phyloP scores from a whole-genome alignment of 2,888 invertebrate genomes.

The Phasia obesa region DNA sequence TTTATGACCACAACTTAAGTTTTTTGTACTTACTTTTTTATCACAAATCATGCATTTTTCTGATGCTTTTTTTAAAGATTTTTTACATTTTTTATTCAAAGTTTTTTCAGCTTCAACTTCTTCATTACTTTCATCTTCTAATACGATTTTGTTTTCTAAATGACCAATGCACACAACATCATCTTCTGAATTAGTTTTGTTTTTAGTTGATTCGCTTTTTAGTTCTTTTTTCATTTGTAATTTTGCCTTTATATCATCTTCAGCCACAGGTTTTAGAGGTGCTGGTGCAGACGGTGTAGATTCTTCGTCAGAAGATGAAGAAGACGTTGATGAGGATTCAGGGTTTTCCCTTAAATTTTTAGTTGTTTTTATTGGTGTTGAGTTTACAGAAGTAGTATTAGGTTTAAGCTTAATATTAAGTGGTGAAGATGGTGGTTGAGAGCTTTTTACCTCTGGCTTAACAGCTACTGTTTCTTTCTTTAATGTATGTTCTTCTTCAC shows the following conservation, averaged over 20 bases:
- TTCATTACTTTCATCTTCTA: slow-evolving; percentile 76
- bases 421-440: slow-evolving; percentile 33
- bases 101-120: neutral
- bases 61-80: slow-evolving; percentile 13
- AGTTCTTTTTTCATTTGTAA: slow-evolving; percentile 4
- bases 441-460: slow-evolving; percentile 12
- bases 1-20: too few species aligned
- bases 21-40: slow-evolving; percentile 76
- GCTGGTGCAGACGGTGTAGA: neutral
- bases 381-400: neutral
- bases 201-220: slow-evolving; percentile 5
- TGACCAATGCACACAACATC: slow-evolving; percentile 80
- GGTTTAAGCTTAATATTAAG: slow-evolving; percentile 51
- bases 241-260: neutral
- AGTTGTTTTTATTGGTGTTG: slow-evolving; percentile 4
- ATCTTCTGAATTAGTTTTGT: slow-evolving; percentile 73
- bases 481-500: slow-evolving; percentile 58
- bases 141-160: slow-evolving; percentile 72
- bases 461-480: slow-evolving; percentile 7
- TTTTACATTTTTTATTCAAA: slow-evolving; percentile 46
- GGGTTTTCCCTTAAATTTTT: neutral
- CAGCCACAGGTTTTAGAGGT: neutral
- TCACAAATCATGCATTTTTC: slow-evolving; percentile 78
- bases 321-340: slow-evolving; percentile 41
- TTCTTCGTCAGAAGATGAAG: slow-evolving; percentile 37